Evolutionary conservation across 2,113 vertebrate species (phyloP).

Genomic region (Charina bottae): DNA sequence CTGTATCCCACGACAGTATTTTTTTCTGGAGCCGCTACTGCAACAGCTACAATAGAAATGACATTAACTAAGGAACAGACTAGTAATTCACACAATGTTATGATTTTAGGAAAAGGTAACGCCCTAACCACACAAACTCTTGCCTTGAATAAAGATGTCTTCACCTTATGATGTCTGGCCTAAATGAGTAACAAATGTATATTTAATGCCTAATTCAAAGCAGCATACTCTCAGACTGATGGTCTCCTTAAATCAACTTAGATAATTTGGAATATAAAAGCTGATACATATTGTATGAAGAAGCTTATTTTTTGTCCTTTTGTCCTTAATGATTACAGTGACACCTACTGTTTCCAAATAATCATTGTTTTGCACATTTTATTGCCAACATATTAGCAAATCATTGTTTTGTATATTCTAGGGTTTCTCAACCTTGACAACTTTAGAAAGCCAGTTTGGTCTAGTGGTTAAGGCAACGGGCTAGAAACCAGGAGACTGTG

Average conservation of each 20-base stretch:
- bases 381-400: not conserved
- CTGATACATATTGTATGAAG: conserved; percentile 30
- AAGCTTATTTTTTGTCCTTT: conserved; percentile 27
- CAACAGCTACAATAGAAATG: not conserved
- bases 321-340: conserved; percentile 70
- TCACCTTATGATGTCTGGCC: not conserved
- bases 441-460: too few relatives aligned
- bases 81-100: not conserved
- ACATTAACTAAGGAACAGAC: not conserved
- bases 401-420: not conserved
- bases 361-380: conserved; percentile 29
- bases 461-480: too few relatives aligned
- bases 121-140: not conserved
- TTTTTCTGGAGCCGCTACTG: conserved; percentile 22
- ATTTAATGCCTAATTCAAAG: conserved; percentile 10
- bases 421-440: too few relatives aligned
- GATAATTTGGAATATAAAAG: not conserved
- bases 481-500: too few relatives aligned
- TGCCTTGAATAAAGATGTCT: conserved; percentile 9
- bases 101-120: not conserved
- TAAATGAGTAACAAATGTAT: not conserved
- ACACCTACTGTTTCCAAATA: conserved; percentile 75
- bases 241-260: not conserved
- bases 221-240: not conserved
- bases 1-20: not conserved